These are phyloP conservation scores for Amblyjoppa proteus DNA, from an alignment of 2,888 invertebrate species.

Conservation along the genomic window DNA sequence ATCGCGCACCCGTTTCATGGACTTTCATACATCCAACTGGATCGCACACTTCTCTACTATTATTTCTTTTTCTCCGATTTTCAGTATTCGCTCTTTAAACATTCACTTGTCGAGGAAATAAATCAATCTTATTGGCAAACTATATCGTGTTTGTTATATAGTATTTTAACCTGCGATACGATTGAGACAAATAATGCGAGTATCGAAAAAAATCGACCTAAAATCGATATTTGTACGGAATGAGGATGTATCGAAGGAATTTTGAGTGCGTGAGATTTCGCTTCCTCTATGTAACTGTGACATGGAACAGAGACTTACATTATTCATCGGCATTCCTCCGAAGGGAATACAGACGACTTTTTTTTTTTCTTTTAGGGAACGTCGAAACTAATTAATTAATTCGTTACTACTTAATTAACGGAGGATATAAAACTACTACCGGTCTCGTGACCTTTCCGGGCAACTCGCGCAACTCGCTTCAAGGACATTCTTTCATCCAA, in stretches of 20 bases:
- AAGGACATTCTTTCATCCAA: not conserved
- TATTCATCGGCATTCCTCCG: not conserved
- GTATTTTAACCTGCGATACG: too few relatives aligned
- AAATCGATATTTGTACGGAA: too few relatives aligned
- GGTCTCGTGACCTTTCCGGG: not conserved
- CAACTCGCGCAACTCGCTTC: not conserved
- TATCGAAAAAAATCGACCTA: too few relatives aligned
- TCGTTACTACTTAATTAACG: conserved; percentile 1
- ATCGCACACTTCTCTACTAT: not conserved
- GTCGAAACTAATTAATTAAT: not conserved
- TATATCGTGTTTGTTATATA: too few relatives aligned
- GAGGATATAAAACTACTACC: not conserved
- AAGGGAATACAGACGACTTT: not conserved
- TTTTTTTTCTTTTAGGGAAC: not conserved
- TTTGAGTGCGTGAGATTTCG: too few relatives aligned
- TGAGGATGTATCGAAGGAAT: too few relatives aligned
- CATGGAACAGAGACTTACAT: conserved; percentile 3
- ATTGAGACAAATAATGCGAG: too few relatives aligned
- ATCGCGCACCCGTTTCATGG: not conserved
- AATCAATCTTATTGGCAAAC: too few relatives aligned
- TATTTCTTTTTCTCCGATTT: not conserved
- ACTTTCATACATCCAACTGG: not conserved
- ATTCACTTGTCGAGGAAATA: too few relatives aligned
- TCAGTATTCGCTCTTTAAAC: not conserved
- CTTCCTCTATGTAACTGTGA: conserved; percentile 63